Base-by-base conservation (phyloP, 2,888 invertebrate species). In the Nemurella pictetii region DNA sequence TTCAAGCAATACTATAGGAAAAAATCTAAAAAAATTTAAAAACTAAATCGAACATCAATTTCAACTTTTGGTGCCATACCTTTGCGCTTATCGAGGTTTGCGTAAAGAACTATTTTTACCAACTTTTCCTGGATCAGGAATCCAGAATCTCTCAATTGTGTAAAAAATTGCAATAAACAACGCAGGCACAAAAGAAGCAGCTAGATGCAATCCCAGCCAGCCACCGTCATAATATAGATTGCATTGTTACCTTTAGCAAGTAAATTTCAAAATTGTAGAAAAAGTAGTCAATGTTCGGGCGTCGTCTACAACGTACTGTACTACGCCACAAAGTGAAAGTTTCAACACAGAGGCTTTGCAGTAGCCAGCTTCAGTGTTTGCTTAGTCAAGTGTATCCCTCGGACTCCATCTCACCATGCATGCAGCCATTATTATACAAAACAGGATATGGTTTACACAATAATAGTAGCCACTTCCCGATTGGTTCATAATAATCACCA, bases 391-490 rank as follows among this genome's bases (percentile, higher is more conserved):
- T 32, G 35, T 80, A 35, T n/a, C 80, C 80, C 32, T 75, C 27
- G 75, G 4, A 36, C 28, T 75, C 20, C 28, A 75, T 75, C 28
- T 28, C 75, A 80, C 35, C 80, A 75, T 28, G 75, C 55, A 78
- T 78, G 78, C 55, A 78, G 78, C 29, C 27, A 78, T 78, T 78
- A 78, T 78, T 78, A 28, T 29, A 80, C 80, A 26, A 80, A 80
- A 80, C 80, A 80, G 80, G 80, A 80, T 80, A 80, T 35, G 80
- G 26, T 32, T 80, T 80, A 25, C 80, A 80, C 80, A 80, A 80
- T 55, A 35, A 80, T 32, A 80, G 80, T 35, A 32, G 80, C 80
- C 80, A 32, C 25, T n/a, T 35, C 26, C 35, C 35, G 80, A 80
- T 80, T 80, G 80, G 80, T 35, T n/a, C 80, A 35, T 80, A 25